Percentiles rank a stretch among this genome's conserved stretches.
Conservation (phyloP, 2,113 vertebrate genomes). For the Pluvianellus socialis region DNA sequence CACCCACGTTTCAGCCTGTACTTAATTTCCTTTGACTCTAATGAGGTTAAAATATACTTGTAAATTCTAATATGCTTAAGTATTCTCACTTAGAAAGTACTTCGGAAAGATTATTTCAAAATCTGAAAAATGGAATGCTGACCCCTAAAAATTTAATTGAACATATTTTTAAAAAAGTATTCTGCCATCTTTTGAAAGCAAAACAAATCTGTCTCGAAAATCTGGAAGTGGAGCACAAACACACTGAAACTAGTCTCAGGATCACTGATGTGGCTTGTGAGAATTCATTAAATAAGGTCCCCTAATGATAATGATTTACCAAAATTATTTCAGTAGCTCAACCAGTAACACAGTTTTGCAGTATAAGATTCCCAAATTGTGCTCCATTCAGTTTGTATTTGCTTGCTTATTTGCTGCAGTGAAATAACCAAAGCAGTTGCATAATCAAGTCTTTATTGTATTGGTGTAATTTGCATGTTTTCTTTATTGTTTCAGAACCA, state of each 20-base stretch:
- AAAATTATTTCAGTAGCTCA: slow-evolving; percentile 9
- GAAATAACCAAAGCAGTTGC: slow-evolving; percentile 4
- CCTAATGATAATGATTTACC: not conserved
- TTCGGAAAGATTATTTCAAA: not conserved
- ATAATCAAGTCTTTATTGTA: slow-evolving; percentile 43
- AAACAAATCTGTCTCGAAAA: not conserved
- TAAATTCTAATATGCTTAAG: not conserved
- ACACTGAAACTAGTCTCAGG: not conserved
- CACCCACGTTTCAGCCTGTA: not conserved
- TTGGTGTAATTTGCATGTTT: slow-evolving; percentile 34
- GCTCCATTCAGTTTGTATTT: slow-evolving; percentile 6
- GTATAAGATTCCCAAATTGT: not conserved
- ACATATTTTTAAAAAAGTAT: not conserved
- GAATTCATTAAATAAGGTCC: not conserved
- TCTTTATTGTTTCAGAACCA: slow-evolving; percentile 47
- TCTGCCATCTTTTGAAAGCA: not conserved
- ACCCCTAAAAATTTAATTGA: not conserved
- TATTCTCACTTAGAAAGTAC: not conserved
- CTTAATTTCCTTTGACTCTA: not conserved
- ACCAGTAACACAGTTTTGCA: not conserved
- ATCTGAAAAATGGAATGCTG: not conserved
- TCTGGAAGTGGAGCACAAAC: not conserved
- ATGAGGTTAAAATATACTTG: not conserved
- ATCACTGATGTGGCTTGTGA: not conserved
- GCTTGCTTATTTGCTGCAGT: slow-evolving; percentile 7